Evolutionary conservation across 2,797 vertebrate species (phyloP), one percentile per base, ranked within the genome.

Genomic region (Phylloscopus collybita): DNA sequence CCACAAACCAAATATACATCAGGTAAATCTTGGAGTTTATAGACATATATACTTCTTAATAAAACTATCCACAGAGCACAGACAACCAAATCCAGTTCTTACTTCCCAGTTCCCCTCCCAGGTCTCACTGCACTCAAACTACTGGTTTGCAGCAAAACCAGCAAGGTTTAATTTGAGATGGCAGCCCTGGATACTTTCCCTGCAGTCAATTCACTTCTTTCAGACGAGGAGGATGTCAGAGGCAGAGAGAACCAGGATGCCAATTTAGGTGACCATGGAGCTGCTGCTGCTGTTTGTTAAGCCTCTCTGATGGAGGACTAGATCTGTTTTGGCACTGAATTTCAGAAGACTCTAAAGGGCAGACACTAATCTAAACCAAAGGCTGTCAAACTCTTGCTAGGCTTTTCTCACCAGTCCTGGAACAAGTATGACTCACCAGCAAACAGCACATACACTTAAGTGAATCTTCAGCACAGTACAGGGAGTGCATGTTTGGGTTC

Each of bases 401-500:
- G 44, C 32, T 45, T 86, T 88, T 84, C 87, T 90, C 59, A 66
- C 54, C 66, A 88, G 70, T 51, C 36, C 44, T 88, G 79, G 86
- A 93, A 80, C 82, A 76, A 66, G 29, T 17, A 54, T 86, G 87
- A 95, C 51, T 94, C 91, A 91, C 90, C 80, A 90, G 64, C 60
- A 86, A 91, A 81, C 23, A 91, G 56, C 73, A 86, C 36, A 76
- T n/a, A 79, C n/a, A 74, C 72, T 67, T 65, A 64, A 71, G 67
- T 21, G 36, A 73, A 62, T 73, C 67, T 85, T 84, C 60, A 95
- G 82, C 59, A 72, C 82, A 79, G 66, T 8, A 18, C 47, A 62
- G 51, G 65, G n/a, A 93, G 62, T 8, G 13, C 60, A 38, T 6
- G 22, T 11, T 12, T 74, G 49, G 13, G 17, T 44, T 23, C 25